Conservation (phyloP, 2,888 invertebrate genomes). For the Creontiades dilutus region DNA sequence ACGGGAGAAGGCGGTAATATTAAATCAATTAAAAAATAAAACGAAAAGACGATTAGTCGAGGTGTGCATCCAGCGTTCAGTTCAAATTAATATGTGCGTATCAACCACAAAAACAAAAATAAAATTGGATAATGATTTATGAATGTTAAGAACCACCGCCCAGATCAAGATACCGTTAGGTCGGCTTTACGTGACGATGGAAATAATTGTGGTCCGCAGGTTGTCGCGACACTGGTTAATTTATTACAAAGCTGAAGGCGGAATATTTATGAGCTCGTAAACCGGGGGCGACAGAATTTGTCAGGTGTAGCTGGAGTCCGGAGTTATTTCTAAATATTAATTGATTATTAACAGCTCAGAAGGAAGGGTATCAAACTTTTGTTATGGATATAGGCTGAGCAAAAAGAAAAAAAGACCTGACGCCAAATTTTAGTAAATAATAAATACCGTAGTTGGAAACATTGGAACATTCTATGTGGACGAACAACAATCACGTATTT, state of each 20-base stretch:
- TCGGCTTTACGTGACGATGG: background rate
- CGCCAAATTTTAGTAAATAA: too few relatives aligned
- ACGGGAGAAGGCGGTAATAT: too few relatives aligned
- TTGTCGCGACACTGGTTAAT: background rate
- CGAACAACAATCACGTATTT: too few relatives aligned
- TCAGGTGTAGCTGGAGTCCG: background rate
- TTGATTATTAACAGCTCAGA: too few relatives aligned
- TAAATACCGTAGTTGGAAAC: too few relatives aligned
- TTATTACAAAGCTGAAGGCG: background rate
- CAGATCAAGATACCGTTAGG: background rate
- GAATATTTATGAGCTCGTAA: background rate
- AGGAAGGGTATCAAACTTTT: too few relatives aligned
- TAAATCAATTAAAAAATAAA: too few relatives aligned
- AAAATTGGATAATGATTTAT: background rate
- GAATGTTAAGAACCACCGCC: background rate
- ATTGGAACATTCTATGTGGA: too few relatives aligned
- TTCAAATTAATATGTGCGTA: background rate
- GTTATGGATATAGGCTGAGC: too few relatives aligned
- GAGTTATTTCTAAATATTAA: background rate
- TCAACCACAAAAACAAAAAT: background rate
- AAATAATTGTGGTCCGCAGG: background rate
- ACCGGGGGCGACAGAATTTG: background rate
- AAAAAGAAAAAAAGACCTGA: too few relatives aligned
- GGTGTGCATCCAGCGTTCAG: background rate
- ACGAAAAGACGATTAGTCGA: background rate